These are phyloP conservation scores for Tetramorium bicarinatum DNA, from an alignment of 2,888 invertebrate species.

Conservation along the genomic window DNA sequence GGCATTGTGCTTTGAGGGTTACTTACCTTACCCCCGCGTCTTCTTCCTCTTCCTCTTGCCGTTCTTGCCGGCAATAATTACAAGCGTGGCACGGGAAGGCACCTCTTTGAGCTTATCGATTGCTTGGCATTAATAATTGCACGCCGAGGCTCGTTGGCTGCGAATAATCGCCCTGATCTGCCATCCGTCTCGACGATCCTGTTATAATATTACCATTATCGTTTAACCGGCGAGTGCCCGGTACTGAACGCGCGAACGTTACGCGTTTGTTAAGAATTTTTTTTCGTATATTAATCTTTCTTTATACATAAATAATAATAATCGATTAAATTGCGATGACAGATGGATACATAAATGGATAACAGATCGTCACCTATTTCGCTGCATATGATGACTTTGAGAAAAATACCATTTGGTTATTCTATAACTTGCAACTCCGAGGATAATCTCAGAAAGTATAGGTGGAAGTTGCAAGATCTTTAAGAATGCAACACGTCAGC, in stretches of 20 bases:
- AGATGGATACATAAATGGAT: too few species aligned
- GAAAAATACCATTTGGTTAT: conserved; percentile 23
- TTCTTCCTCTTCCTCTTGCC: conserved; percentile 70
- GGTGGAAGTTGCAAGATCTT: conserved; percentile 60
- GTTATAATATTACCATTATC: conserved; percentile 48
- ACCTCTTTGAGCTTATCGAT: conserved; percentile 85
- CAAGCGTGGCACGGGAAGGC: conserved; percentile 79
- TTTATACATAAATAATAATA: background rate
- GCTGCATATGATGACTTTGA: conserved; percentile 6
- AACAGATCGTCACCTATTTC: background rate
- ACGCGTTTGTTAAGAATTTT: background rate
- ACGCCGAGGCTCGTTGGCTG: conserved; percentile 71
- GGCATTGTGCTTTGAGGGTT: conserved; percentile 84
- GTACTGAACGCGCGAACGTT: background rate
- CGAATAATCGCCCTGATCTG: conserved; percentile 73
- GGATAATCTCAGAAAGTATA: conserved; percentile 44
- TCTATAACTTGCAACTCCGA: conserved; percentile 17
- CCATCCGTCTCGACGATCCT: conserved; percentile 62
- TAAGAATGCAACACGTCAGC: conserved; percentile 61
- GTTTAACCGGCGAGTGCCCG: conserved; percentile 13
- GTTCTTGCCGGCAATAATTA: conserved; percentile 83
- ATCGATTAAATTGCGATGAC: background rate
- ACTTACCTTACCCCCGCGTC: conserved; percentile 58
- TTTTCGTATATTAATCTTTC: background rate
- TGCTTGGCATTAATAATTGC: conserved; percentile 85